Evolutionary conservation across 2,797 vertebrate genomes (phyloP), one percentile per base, ranked within the genome.

Genomic region (Hyperoplus lanceolatus): DNA sequence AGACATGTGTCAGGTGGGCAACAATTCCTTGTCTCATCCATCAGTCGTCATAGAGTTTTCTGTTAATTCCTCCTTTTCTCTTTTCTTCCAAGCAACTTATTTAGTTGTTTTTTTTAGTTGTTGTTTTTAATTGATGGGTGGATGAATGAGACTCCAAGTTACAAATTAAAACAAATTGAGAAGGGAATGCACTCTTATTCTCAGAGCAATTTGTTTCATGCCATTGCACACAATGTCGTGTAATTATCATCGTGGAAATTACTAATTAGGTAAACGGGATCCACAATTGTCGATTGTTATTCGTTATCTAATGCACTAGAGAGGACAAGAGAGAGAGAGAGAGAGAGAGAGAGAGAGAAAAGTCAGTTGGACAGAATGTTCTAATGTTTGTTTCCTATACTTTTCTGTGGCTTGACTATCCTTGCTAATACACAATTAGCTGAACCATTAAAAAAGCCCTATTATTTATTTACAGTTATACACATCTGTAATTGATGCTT

Each of bases 211-310:
- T 92, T 83, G 78, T 83, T 92, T 88, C 85, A 88, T 90, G 81
- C 84, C 84, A 89, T 77, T 92, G 87, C 89, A 83, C 89, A 89
- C 29, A 29, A 29, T 29, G 75, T 88, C 71, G 39, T 88, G 74
- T 91, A 90, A 93, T 93, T 87, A 93, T 86, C 73, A 85, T 82
- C 80, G 71, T 86, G 76, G 74, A 86, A 87, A 93, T 91, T 90
- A 88, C 85, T 90, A 85, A 93, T 93, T 91, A 90, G 80, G 66
- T 88, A 89, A 85, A 87, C 75, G 43, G 70, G 67, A 87, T 84
- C 62, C 71, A 60, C 81, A 74, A 83, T 88, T 77, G 63, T 84
- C 87, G 66, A 83, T 87, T 89, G 86, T 90, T 89, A 77, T 84
- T 89, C 77, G 82, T 83, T 59, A 77, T 90, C 76, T 63, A 68